Base-by-base conservation (phyloP, 2,113 vertebrate species). In the Gobio gobio region DNA sequence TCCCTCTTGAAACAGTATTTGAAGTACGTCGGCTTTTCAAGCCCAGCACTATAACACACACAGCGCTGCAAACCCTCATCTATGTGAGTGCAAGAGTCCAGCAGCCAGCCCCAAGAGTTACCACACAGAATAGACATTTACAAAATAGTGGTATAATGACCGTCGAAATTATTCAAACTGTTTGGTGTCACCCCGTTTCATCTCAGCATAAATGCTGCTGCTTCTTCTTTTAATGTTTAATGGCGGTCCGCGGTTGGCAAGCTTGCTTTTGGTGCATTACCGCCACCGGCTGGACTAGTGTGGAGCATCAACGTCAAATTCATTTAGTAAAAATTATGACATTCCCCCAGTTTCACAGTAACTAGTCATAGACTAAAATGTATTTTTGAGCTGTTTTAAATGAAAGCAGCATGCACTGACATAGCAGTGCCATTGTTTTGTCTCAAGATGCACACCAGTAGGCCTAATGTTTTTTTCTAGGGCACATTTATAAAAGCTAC, bases 31-130 rank as follows among this genome's bases (percentile, higher is more conserved):
- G 9, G 9, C 24, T 36, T 85, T 85, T 0, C 22, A 40, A 0
- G 29, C 1, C 0, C 73, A 13, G 45, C 51, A 22, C 33, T 59
- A 29, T 12, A 84, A 73, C 47, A 82, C 70, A 88, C 29, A 70
- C 94, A 94, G 0, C 13, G 72, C 13, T 78, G 63, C 58, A 90
- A 90, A 0, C 86, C 88, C 58, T 88, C 92, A 80, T 96, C 95
- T 63, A 97, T 93, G n/a, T 96, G 94, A 1, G 94, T 89, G 24
- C 94, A 91, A 2, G 97, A 90, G 87, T 98, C 96, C 88, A 99
- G 5, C 0, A 98, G 91, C 94, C 96, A 98, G 3, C 97, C 98
- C 0, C 5, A 74, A 0, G 86, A 1, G 82, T 92, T 84, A 10
- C 83, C 84, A 6, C 89, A 78, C 36, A 97, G 80, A 45, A 96